Base-by-base conservation (phyloP, 2,113 vertebrate species). In the Tor tambroides region DNA sequence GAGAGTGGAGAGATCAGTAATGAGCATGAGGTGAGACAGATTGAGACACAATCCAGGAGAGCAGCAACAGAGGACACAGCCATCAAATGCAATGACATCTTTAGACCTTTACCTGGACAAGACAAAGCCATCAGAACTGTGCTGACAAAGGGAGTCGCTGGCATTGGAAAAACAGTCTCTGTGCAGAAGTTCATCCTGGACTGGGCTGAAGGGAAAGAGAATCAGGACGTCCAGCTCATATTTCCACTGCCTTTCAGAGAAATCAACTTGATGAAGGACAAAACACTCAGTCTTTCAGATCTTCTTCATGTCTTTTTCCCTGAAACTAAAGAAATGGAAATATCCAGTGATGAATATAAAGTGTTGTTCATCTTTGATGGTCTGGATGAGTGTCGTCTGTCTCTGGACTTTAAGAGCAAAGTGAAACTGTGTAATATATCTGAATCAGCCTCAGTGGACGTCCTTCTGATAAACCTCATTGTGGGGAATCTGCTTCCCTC, bases 11-110 rank as follows among this genome's bases (percentile, higher is more conserved):
- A 32, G 21, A 65, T 76, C 84, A 69, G 26, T 41, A 28, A 65
- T 51, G 56, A 78, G 7, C 79, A 86, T 46, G 87, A 86, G 77
- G 69, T 72, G 32, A 72, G 69, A 72, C 67, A 71, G 67, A 71
- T 71, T 71, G 67, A 71, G 67, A 71, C 32, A 35, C 67, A 38
- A 23, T 38, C 69, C 69, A 72, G 69, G 32, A 11, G 32, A 72
- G 8, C 19, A 72, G 69, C 19, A 72, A 23, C 69, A 72, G 69
- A 72, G 32, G 69, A 72, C 32, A 72, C 69, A 38, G 32, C 32
- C 3, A 72, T 72, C 69, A 72, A 72, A 72, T 72, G 32, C 32
- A 72, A 0, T 12, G 9, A 72, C 4, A 38, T 72, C 32, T 38
- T 71, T 71, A 71, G 1, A 35, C 67, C 67, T 69, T 69, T 69